phyloP scores from a whole-genome alignment of 1,140 invertebrate species.

The Apolygus lucorum region DNA sequence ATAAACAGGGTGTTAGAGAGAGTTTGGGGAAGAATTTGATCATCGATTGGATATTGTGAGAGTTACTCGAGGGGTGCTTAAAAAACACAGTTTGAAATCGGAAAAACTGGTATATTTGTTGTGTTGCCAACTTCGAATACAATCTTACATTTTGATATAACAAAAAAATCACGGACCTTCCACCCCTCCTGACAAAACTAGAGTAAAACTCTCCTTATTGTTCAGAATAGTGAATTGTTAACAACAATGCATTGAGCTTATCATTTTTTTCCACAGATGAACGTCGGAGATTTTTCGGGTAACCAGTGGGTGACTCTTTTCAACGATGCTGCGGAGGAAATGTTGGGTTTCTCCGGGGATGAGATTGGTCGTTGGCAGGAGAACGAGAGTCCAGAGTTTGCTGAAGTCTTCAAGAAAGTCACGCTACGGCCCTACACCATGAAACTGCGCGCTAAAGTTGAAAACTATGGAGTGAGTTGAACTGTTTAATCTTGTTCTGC shows the following conservation, averaged over 20 bases:
- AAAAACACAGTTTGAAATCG: too few relatives aligned
- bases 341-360: slow-evolving; percentile 67
- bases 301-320: slow-evolving; percentile 85
- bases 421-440: slow-evolving; percentile 74
- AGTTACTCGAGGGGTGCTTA: too few relatives aligned
- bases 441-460: slow-evolving; percentile 74
- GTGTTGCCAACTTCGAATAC: too few relatives aligned
- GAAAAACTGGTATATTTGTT: too few relatives aligned
- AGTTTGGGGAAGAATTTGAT: too few relatives aligned
- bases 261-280: slow-evolving; percentile 45
- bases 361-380: slow-evolving; percentile 64
- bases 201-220: too few relatives aligned
- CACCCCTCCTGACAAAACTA: too few relatives aligned
- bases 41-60: too few relatives aligned
- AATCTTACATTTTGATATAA: too few relatives aligned
- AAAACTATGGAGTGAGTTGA: slow-evolving; percentile 74
- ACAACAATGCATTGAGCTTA: not conserved
- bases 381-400: slow-evolving; percentile 47
- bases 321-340: slow-evolving; percentile 70
- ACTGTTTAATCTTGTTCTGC: slow-evolving; percentile 3
- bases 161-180: too few relatives aligned
- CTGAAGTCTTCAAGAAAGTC: slow-evolving; percentile 57
- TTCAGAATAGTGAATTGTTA: too few relatives aligned
- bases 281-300: slow-evolving; percentile 70
- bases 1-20: too few relatives aligned